Conservation (phyloP, 1,140 invertebrate species). For the Coelopa frigida region DNA sequence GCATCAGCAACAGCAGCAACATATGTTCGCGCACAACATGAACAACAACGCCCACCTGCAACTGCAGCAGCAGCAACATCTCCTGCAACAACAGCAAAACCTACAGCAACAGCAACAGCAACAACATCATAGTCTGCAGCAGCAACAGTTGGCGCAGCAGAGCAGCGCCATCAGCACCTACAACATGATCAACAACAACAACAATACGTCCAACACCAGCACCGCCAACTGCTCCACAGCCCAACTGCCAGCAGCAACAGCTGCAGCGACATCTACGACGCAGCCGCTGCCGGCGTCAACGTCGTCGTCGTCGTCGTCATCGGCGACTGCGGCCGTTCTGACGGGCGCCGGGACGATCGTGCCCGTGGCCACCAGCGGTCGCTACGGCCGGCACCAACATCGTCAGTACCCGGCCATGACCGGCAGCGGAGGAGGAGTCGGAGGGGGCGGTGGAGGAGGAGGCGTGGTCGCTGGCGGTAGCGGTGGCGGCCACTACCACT, state of each 20-base stretch:
- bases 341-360: constrained; percentile 29
- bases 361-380: constrained; percentile 18
- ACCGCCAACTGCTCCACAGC: background rate
- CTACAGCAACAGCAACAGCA: constrained; percentile 10
- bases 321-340: constrained; percentile 31
- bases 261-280: constrained; percentile 21
- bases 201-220: constrained; percentile 11
- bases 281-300: constrained; percentile 12
- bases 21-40: background rate
- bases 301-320: constrained; percentile 22
- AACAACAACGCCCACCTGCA: constrained; percentile 8
- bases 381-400: constrained; percentile 15
- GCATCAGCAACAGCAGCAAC: constrained; percentile 3
- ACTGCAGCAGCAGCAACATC: constrained; percentile 4
- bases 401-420: constrained; percentile 8
- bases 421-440: too few relatives aligned
- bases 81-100: background rate
- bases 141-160: background rate
- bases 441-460: too few relatives aligned
- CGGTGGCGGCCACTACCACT: constrained; percentile 18
- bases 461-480: background rate
- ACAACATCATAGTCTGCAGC: constrained; percentile 9
- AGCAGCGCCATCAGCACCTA: constrained; percentile 21
- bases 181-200: constrained; percentile 15
- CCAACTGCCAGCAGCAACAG: constrained; percentile 13